Evolutionary conservation across 2,888 invertebrate species (phyloP), one percentile per base, ranked within the genome.

Genomic region (Lissocephala sabroskyi): DNA sequence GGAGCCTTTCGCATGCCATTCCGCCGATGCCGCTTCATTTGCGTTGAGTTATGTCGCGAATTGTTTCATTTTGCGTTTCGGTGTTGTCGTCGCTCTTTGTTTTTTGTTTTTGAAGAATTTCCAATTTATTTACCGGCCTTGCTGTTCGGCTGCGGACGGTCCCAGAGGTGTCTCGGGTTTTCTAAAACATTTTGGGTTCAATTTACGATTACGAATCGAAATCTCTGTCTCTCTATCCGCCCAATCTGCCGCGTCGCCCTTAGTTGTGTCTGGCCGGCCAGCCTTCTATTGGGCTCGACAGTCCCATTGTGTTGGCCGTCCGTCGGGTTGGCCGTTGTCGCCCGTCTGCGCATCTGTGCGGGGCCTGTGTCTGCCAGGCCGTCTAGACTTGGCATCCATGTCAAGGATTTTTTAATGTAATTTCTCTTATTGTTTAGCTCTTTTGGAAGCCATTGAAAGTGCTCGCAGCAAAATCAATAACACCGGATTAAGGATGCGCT

Each of bases 351-450:
- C 11, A 35, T n/a, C 35, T 36, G 10, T 28, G 35, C 47, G n/a
- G n/a, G n/a, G n/a, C n/a, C n/a, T n/a, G n/a, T n/a, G 42, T 29
- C 54, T 47, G 42, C 49, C 37, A 32, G 51, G 39, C 17, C 44
- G 75, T 67, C 74, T 67, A 67, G 70, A 68, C 66, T 53, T 73
- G 76, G 73, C 68, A 68, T 64, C 53, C 59, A 73, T 54, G 53
- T 73, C 76, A 55, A 50, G 57, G 49, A 73, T 59, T 64, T 41
- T 49, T 52, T 26, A 57, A 56, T 49, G 41, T 54, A 49, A 59
- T 41, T 57, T 61, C n/a, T n/a, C n/a, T 62, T 56, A 67, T 76
- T 73, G 73, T 64, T 54, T 62, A n/a, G 49, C 45, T 41, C 54
- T 40, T 56, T 57, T 56, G 52, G 49, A 39, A 49, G 41, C 43